These are phyloP conservation scores for Drosophila cognata DNA, from an alignment of 2,888 invertebrate genomes.

Conservation along the genomic window DNA sequence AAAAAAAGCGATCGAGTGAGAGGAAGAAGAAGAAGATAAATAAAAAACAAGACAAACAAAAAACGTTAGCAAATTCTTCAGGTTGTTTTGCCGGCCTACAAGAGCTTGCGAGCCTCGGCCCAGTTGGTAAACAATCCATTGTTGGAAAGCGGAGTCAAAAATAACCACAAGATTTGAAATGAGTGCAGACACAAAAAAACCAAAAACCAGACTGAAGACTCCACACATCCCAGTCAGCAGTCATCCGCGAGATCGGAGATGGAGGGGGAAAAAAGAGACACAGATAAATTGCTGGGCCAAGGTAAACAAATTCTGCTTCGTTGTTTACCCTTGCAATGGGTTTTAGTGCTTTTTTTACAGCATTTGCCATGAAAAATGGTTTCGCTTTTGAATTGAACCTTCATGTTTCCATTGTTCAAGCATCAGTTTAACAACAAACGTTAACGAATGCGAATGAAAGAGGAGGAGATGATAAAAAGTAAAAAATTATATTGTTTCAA, in stretches of 20 bases:
- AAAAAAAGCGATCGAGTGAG: background rate
- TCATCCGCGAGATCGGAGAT: background rate
- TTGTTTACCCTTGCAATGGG: constrained; percentile 38
- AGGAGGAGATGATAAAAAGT: background rate
- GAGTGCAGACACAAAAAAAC: constrained; percentile 21
- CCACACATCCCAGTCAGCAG: background rate
- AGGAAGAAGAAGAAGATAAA: background rate
- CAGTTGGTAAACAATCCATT: constrained; percentile 45
- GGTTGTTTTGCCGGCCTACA: constrained; percentile 53
- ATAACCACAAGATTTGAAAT: constrained; percentile 53
- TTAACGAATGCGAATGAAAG: background rate
- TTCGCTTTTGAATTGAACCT: background rate
- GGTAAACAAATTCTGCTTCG: constrained; percentile 50
- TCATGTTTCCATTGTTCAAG: background rate
- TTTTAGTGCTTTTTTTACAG: constrained; percentile 26
- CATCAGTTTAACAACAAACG: background rate
- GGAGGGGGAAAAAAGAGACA: constrained; percentile 13
- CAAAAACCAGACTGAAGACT: constrained; percentile 1
- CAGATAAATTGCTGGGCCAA: constrained; percentile 60
- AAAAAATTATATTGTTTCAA: background rate
- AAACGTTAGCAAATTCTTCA: constrained; percentile 51
- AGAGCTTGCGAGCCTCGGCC: constrained; percentile 7
- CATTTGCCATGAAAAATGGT: constrained; percentile 21
- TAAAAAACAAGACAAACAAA: constrained; percentile 14
- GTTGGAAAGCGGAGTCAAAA: constrained; percentile 49